These are phyloP conservation scores for Agelastica alni DNA, from an alignment of 2,888 invertebrate species.

Conservation along the genomic window DNA sequence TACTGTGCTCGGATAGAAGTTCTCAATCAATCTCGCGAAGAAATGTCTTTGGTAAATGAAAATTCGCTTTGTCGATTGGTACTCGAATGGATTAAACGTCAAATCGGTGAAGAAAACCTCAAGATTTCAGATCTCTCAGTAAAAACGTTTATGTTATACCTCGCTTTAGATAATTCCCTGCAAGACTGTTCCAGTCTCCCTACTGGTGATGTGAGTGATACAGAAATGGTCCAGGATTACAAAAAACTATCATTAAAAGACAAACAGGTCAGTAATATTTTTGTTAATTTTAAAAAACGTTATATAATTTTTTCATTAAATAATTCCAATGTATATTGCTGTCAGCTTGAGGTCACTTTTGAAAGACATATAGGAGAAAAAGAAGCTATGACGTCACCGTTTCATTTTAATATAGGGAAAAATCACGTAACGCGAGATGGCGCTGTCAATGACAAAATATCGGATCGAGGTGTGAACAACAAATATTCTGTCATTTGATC, in stretches of 20 bases:
- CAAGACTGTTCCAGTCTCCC: constrained; percentile 81
- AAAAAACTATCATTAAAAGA: constrained; percentile 60
- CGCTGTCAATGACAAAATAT: too few species aligned
- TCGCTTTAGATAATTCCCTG: constrained; percentile 74
- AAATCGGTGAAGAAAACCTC: constrained; percentile 53
- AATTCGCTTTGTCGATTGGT: constrained; percentile 66
- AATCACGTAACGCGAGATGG: too few species aligned
- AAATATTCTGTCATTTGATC: too few species aligned
- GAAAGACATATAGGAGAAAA: too few species aligned
- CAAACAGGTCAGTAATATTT: constrained; percentile 41
- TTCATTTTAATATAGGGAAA: too few species aligned
- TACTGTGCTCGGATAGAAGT: constrained; percentile 75
- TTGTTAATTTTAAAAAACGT: too few species aligned
- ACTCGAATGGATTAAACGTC: constrained; percentile 65
- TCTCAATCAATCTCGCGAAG: constrained; percentile 72
- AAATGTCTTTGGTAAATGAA: constrained; percentile 64
- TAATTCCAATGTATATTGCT: too few species aligned
- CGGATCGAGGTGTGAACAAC: too few species aligned
- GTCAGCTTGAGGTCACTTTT: too few species aligned
- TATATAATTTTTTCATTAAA: too few species aligned
- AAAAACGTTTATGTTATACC: constrained; percentile 75
- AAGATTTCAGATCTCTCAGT: constrained; percentile 58
- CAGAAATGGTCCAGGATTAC: constrained; percentile 79
- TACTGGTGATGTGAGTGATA: constrained; percentile 66
- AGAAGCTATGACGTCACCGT: too few species aligned